Percentiles rank a stretch among this genome's conserved stretches.
phyloP scores from a whole-genome alignment of 2,797 vertebrate genomes.

The Periophthalmus magnuspinnatus region DNA sequence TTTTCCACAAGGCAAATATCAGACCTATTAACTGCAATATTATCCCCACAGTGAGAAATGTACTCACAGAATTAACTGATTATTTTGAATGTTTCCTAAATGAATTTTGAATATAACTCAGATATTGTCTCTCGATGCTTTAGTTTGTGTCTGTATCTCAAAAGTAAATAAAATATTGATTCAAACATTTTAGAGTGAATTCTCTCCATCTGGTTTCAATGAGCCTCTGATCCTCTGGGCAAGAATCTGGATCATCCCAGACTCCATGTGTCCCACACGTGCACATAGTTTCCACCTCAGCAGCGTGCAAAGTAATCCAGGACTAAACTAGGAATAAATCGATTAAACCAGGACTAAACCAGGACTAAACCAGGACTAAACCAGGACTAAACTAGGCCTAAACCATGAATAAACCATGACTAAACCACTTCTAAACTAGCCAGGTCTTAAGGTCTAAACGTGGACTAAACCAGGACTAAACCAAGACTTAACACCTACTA shows the following conservation, averaged over 20 bases:
- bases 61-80: background rate
- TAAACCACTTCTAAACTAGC: background rate
- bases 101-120: background rate
- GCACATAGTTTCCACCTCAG: slow-evolving; percentile 3
- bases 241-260: slow-evolving; percentile 28
- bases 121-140: background rate
- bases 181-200: background rate
- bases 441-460: no score
- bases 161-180: background rate
- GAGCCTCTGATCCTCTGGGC: slow-evolving; percentile 8
- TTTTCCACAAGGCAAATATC: background rate
- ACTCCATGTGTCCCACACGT: slow-evolving; percentile 33
- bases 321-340: background rate
- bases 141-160: background rate
- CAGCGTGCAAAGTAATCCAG: background rate
- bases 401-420: background rate
- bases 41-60: background rate
- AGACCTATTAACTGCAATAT: background rate
- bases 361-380: background rate
- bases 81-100: background rate
- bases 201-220: slow-evolving; percentile 13
- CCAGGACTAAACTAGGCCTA: background rate
- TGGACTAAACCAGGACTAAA: background rate
- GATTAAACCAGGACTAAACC: background rate
- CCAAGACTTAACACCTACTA: background rate